Evolutionary conservation across 2,797 vertebrate species (phyloP).

Genomic region (Pseudomugil gertrudae): DNA sequence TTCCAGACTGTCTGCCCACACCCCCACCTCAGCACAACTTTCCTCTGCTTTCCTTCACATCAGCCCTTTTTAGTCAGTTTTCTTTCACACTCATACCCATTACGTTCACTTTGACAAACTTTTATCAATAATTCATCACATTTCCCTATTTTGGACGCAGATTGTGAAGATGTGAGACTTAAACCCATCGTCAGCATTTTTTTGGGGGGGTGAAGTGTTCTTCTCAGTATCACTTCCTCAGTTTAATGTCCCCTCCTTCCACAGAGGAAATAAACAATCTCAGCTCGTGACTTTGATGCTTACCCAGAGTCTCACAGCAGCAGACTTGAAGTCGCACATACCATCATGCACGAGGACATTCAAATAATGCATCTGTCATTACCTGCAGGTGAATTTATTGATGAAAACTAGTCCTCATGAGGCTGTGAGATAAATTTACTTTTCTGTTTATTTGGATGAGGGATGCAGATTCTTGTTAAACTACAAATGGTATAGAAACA

Average conservation of each 20-base stretch:
- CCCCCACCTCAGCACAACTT: slow-evolving; percentile 23
- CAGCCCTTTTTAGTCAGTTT: slow-evolving; percentile 5
- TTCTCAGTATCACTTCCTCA: slow-evolving; percentile 29
- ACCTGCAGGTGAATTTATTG: neutral
- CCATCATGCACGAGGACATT: slow-evolving; percentile 13
- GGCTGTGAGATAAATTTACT: neutral
- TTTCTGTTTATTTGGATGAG: neutral
- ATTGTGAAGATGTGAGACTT: slow-evolving; percentile 28
- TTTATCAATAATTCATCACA: slow-evolving; percentile 18
- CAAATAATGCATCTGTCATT: neutral
- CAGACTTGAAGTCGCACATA: slow-evolving; percentile 17
- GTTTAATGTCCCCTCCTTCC: slow-evolving; percentile 45
- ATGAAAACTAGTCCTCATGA: neutral
- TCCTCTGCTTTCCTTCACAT: slow-evolving; percentile 28
- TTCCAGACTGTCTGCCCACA: slow-evolving; percentile 51
- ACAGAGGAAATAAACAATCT: slow-evolving; percentile 53
- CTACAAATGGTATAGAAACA: slow-evolving; percentile 1
- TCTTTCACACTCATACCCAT: neutral
- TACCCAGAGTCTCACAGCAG: slow-evolving; percentile 18
- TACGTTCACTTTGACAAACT: slow-evolving; percentile 12
- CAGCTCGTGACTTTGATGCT: slow-evolving; percentile 24
- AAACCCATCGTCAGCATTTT: slow-evolving; percentile 42
- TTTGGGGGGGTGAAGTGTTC: slow-evolving; percentile 51
- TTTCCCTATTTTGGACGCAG: slow-evolving; percentile 9
- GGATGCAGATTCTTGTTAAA: neutral